Base-by-base conservation (phyloP, 1,140 invertebrate species). In the Lasioglossum baleicum region DNA sequence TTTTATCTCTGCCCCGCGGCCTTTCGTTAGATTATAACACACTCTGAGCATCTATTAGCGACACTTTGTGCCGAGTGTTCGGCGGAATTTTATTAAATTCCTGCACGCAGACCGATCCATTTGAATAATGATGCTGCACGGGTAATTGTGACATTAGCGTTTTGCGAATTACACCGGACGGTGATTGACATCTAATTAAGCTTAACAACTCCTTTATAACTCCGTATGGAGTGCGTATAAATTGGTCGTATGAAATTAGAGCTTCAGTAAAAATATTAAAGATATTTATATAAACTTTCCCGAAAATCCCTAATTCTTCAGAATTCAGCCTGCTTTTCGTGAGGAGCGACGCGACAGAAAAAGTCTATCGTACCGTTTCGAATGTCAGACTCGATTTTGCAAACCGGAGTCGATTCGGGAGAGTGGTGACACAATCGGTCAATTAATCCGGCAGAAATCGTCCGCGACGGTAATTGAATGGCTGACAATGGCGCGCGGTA, bases 381-480 rank as follows among this genome's bases (percentile, higher is more conserved):
- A 10, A 10, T 48, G 44, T 48, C 44, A 11, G 44, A 48, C 2
- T 48, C 44, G 10, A 11, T 48, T 48, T 48, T 48, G 35, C 35
- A 35, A 35, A 35, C 35, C 13, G 44, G 10, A 13, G 13, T 3
- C 10, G 44, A 48, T 48, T 11, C 8, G 10, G 10, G 44, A 3
- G 44, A 48, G 44, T 2, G 13, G 44, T 48, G 44, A 48, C 44
- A 48, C 44, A 48, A 48, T 11, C 82, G 56, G n/a, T 58, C 75
- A 53, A 69, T 71, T 63, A 71, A 71, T 63, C 44, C 51, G 26
- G 68, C 26, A 26, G 81, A 84, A 75, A 60, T 75, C 70, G 53
- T 40, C 10, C n/a, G 17, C 31, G 20, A 31, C 65, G 70, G 56
- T 83, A 84, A 74, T 83, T 78, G 68, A 80, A 80, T 35, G 64